Conservation (phyloP, 2,888 invertebrate genomes). For the Anodontia alba region DNA sequence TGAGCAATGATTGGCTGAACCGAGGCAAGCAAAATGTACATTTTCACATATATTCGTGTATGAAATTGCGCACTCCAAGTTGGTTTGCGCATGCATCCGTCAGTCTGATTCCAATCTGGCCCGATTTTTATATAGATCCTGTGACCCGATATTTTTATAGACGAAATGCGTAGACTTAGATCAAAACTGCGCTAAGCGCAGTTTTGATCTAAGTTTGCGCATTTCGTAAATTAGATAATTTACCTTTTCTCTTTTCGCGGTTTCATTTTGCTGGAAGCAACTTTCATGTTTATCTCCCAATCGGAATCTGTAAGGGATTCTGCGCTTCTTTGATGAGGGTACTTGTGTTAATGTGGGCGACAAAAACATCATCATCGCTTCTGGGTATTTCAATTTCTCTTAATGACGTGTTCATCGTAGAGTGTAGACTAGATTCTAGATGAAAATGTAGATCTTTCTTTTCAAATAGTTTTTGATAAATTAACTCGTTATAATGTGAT, state of each 20-base stretch:
- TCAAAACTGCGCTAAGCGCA: too few relatives aligned
- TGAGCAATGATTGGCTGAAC: not conserved
- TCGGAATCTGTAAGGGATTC: slow-evolving; percentile 9
- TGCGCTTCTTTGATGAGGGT: not conserved
- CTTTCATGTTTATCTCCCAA: not conserved
- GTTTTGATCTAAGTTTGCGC: too few relatives aligned
- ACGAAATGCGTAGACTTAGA: too few relatives aligned
- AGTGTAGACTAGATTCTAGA: slow-evolving; percentile 1
- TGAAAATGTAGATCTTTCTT: slow-evolving; percentile 6
- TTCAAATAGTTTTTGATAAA: not conserved
- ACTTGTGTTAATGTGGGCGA: slow-evolving; percentile 13
- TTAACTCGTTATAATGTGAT: slow-evolving; percentile 11
- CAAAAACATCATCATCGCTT: not conserved
- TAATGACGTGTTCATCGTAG: slow-evolving; percentile 4
- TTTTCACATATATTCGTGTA: too few relatives aligned
- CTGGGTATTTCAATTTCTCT: not conserved
- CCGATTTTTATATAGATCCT: too few relatives aligned
- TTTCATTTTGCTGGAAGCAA: not conserved
- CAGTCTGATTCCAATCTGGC: too few relatives aligned
- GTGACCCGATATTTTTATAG: too few relatives aligned
- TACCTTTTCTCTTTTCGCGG: too few relatives aligned
- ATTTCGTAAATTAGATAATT: too few relatives aligned
- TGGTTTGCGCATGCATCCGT: too few relatives aligned
- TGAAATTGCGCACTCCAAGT: too few relatives aligned
- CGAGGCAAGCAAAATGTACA: too few relatives aligned